These are phyloP conservation scores for Luffia ferchaultella DNA, from an alignment of 2,888 invertebrate species.

Conservation along the genomic window DNA sequence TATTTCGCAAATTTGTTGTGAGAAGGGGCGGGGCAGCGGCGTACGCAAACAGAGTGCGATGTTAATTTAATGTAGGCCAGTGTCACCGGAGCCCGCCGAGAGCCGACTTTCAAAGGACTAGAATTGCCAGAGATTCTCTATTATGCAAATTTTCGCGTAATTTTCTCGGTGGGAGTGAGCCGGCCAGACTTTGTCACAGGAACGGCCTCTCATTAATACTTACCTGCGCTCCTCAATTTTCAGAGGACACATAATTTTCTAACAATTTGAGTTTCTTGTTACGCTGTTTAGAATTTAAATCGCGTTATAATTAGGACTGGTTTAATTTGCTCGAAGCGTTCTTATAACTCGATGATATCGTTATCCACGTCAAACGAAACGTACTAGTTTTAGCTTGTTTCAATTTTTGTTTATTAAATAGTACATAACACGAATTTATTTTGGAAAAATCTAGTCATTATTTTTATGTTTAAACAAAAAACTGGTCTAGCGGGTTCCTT, in stretches of 20 bases:
- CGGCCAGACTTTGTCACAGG: constrained; percentile 54
- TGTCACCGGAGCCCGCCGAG: constrained; percentile 45
- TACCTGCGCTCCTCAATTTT: constrained; percentile 40
- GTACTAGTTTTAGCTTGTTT: too few relatives aligned
- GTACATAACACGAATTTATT: too few relatives aligned
- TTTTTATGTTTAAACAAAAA: too few relatives aligned
- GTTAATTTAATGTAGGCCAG: constrained; percentile 59
- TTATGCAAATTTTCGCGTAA: constrained; percentile 63
- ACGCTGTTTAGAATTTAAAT: not conserved
- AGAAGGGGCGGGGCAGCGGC: constrained; percentile 27
- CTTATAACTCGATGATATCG: not conserved
- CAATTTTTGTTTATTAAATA: too few relatives aligned
- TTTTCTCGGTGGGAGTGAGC: constrained; percentile 48
- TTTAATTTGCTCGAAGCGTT: not conserved
- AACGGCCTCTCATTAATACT: constrained; percentile 51
- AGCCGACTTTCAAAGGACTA: constrained; percentile 55
- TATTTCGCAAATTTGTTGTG: constrained; percentile 38
- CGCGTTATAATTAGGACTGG: not conserved
- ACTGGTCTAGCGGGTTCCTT: too few relatives aligned
- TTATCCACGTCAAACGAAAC: not conserved
- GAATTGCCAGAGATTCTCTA: constrained; percentile 60
- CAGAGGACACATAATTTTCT: constrained; percentile 25
- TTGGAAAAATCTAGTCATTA: too few relatives aligned
- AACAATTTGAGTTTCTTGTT: not conserved
- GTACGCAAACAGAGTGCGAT: constrained; percentile 55